Conservation (phyloP, 2,113 vertebrate genomes). For the Antigone vipio region DNA sequence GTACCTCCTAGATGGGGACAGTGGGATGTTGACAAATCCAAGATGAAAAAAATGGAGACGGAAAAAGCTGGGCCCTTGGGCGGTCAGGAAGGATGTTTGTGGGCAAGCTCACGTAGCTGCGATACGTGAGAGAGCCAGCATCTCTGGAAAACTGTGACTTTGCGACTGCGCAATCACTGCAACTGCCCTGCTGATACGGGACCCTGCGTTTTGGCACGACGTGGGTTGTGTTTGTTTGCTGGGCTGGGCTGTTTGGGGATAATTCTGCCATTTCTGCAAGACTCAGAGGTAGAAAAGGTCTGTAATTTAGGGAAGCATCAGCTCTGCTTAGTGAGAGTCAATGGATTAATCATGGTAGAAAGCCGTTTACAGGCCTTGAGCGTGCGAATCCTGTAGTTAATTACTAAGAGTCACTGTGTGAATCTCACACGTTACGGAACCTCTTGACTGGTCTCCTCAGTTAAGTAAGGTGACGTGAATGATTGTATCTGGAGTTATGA, state of each 20-base stretch:
- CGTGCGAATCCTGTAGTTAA: background rate
- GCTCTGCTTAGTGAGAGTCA: background rate
- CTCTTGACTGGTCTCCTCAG: background rate
- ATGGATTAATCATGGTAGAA: background rate
- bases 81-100: background rate
- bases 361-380: background rate
- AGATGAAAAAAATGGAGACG: background rate
- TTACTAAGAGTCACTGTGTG: background rate
- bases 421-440: background rate
- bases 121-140: background rate
- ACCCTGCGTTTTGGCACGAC: background rate
- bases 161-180: background rate
- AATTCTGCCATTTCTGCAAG: background rate
- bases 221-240: background rate
- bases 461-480: background rate
- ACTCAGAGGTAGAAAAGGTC: background rate
- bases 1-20: background rate
- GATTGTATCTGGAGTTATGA: background rate
- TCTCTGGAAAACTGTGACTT: background rate
- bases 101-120: background rate
- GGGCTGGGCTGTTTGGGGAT: background rate
- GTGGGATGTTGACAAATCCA: slow-evolving; percentile 43
- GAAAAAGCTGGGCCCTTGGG: background rate
- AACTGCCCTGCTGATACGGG: rapidly evolving
- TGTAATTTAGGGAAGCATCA: background rate